Conservation (phyloP, 2,888 invertebrate genomes). For the Aphrophora alni region DNA sequence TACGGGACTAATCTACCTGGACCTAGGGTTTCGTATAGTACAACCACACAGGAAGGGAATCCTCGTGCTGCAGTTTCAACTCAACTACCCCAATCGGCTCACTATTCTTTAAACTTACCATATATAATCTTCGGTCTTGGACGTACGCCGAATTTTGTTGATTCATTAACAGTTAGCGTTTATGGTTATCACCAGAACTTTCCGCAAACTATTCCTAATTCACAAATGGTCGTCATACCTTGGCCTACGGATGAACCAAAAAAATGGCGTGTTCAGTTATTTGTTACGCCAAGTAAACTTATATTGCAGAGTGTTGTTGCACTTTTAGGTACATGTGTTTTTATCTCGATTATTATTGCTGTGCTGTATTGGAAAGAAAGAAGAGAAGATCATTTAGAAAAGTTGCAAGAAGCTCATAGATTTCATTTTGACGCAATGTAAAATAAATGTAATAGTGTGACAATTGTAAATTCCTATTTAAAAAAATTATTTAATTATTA, state of each 20-base stretch:
- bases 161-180: conserved; percentile 78
- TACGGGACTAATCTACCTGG: conserved; percentile 93
- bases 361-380: conserved; percentile 91
- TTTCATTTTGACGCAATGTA: conserved; percentile 90
- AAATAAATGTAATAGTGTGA: conserved; percentile 44
- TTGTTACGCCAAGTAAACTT: conserved; percentile 93
- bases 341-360: conserved; percentile 84
- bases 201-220: conserved; percentile 96
- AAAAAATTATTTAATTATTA: neutral
- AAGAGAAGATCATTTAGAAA: conserved; percentile 79
- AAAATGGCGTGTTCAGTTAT: conserved; percentile 89
- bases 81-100: conserved; percentile 90
- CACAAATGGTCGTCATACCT: conserved; percentile 96
- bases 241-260: conserved; percentile 76
- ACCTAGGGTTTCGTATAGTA: conserved; percentile 84
- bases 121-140: conserved; percentile 98
- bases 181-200: conserved; percentile 69
- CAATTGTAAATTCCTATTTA: neutral
- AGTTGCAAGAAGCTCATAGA: conserved; percentile 78
- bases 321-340: conserved; percentile 81
- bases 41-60: conserved; percentile 87
- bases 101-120: conserved; percentile 92
- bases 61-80: conserved; percentile 81
- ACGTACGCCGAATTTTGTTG: conserved; percentile 96
- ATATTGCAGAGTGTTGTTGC: conserved; percentile 92